Evolutionary conservation across 2,113 vertebrate genomes (phyloP).

Genomic region (Edolisoma coerulescens): DNA sequence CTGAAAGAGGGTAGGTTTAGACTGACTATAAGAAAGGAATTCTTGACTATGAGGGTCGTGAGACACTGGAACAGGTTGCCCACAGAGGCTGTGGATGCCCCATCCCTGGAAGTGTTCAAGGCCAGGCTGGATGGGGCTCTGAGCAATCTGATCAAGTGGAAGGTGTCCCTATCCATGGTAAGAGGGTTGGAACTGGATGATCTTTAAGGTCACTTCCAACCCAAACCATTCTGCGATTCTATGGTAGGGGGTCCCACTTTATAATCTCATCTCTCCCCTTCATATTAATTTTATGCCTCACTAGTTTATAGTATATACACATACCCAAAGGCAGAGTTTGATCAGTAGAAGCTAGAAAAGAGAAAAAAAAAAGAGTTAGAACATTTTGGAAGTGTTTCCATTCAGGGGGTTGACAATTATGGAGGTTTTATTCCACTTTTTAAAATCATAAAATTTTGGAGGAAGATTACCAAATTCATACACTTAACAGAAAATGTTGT

Average conservation of each 20-base stretch:
- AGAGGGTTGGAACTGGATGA: background rate
- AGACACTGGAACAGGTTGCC: background rate
- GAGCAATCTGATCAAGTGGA: background rate
- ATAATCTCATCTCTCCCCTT: background rate
- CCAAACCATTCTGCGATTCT: background rate
- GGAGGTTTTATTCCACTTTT: background rate
- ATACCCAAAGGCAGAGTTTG: background rate
- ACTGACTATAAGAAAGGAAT: background rate
- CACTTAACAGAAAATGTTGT: background rate
- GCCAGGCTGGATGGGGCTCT: background rate
- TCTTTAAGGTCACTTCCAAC: background rate
- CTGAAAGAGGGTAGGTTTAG: background rate
- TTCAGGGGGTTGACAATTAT: background rate
- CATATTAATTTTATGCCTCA: background rate
- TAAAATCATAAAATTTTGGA: background rate
- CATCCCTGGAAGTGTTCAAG: background rate
- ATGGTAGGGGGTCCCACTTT: background rate
- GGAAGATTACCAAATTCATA: background rate
- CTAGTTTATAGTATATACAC: background rate
- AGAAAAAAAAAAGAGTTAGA: background rate
- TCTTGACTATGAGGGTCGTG: background rate
- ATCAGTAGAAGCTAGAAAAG: background rate
- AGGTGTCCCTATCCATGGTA: background rate
- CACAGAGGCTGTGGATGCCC: background rate
- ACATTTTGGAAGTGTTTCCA: background rate